These are phyloP conservation scores for Sciurus carolinensis DNA, from an alignment of 2,797 vertebrate genomes.

Conservation along the genomic window DNA sequence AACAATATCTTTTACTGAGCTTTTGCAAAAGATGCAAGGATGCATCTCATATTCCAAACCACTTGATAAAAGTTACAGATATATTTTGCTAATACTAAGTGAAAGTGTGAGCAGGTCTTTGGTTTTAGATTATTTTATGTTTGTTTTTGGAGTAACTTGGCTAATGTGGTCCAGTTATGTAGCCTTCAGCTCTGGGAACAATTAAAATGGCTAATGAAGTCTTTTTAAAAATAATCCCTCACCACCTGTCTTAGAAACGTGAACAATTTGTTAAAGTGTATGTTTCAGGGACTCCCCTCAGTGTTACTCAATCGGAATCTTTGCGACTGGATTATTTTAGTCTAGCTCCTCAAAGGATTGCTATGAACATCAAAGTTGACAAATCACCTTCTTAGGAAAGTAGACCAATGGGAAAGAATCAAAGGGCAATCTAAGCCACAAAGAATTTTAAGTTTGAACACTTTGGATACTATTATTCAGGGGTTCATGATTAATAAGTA, in stretches of 20 bases:
- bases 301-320: not conserved
- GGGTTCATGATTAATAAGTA: not conserved
- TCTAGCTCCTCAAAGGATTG: not conserved
- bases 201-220: slow-evolving; percentile 15
- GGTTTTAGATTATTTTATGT: not conserved
- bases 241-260: not conserved
- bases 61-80: not conserved
- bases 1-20: not conserved
- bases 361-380: not conserved
- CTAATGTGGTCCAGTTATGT: not conserved
- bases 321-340: not conserved
- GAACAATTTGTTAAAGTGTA: not conserved
- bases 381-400: not conserved
- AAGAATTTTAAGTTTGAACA: not conserved
- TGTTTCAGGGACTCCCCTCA: not conserved
- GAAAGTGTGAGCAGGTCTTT: not conserved
- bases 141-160: not conserved
- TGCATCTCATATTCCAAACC: not conserved
- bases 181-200: not conserved
- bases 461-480: not conserved
- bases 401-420: not conserved
- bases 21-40: not conserved
- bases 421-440: not conserved
- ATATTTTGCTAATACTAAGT: not conserved
- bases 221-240: not conserved